Base-by-base conservation (phyloP, 2,888 invertebrate species). In the Caenorhabditis sp. region DNA sequence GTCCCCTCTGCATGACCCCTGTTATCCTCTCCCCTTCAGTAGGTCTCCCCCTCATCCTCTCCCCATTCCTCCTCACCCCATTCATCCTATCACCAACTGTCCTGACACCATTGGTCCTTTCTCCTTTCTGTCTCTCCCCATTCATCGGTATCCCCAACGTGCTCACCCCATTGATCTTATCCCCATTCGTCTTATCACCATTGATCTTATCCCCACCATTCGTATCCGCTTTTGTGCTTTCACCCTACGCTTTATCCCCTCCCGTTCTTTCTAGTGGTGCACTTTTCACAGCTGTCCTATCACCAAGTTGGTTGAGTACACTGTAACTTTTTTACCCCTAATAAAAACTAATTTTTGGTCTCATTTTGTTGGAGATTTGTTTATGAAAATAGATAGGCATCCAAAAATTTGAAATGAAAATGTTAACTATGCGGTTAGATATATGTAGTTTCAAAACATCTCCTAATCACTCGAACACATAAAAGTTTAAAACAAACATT, bases 161-260 rank as follows among this genome's bases (percentile, higher is more conserved):
- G 12, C 38, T 78, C 1, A 66, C 76, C 0, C 75, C 80, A 25
- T 63, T 78, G 31, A 59, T 80, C 23, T 61, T 80, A 43, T 63
- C 65, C 25, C 78, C 78, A 3, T 77, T 76, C 52, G 77, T 74
- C 0, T 54, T 82, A 14, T 71, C 76, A 5, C 82, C 82, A 0
- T 52, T 70, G 38, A 81, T 85, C 43, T 57, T 84, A 0, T 78
- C 80, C 0, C 81, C 83, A 21, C 79, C 72, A 26, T 69, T 58
- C 23, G 70, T 77, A 7, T 67, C 73, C 26, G 76, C 68, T 54
- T 62, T 78, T 17, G 68, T 80, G 36, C 59, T 80, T 0, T 76
- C 76, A 17, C 80, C 80, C 0, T 72, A 78, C 52, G 80, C 78
- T 0, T 62, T 78, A 36, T 75, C 75, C 14, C 78, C 80, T 3